These are phyloP conservation scores for Argentina silus DNA, from an alignment of 2,797 vertebrate species.

Conservation along the genomic window DNA sequence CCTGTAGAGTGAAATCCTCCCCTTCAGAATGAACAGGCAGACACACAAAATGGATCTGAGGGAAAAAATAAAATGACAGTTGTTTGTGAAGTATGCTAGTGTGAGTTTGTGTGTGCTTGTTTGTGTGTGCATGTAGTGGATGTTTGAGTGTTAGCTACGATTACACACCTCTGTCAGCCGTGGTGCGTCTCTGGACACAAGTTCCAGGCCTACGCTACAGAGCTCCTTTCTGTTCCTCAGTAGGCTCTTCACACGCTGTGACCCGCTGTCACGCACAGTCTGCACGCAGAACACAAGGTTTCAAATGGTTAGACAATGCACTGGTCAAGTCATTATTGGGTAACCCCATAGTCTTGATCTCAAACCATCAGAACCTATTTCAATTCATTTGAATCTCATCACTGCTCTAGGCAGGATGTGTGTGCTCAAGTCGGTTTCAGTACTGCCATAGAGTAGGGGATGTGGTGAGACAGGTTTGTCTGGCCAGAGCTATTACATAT, in stretches of 20 bases:
- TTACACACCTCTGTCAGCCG: constrained; percentile 83
- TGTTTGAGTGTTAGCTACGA: not conserved
- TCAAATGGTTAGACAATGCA: not conserved
- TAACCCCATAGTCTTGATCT: not conserved
- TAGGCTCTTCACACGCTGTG: constrained; percentile 85
- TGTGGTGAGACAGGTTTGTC: not conserved
- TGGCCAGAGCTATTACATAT: not conserved
- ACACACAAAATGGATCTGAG: constrained; percentile 81
- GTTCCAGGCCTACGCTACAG: constrained; percentile 83
- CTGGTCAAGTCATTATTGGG: not conserved
- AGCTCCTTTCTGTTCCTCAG: constrained; percentile 90
- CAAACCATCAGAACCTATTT: not conserved
- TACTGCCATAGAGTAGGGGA: not conserved
- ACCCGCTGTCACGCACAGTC: constrained; percentile 85
- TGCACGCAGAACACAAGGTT: constrained; percentile 62
- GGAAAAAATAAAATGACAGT: constrained; percentile 37
- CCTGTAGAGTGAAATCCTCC: constrained; percentile 76
- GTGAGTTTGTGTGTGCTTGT: not conserved
- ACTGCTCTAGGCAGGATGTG: not conserved
- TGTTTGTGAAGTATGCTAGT: not conserved
- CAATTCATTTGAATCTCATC: not conserved
- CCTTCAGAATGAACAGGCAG: constrained; percentile 76
- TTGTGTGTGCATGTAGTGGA: not conserved
- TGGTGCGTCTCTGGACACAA: constrained; percentile 74
- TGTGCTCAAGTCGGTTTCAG: not conserved